Evolutionary conservation across 2,797 vertebrate species (phyloP).

Genomic region (Rhodeus uyekii): DNA sequence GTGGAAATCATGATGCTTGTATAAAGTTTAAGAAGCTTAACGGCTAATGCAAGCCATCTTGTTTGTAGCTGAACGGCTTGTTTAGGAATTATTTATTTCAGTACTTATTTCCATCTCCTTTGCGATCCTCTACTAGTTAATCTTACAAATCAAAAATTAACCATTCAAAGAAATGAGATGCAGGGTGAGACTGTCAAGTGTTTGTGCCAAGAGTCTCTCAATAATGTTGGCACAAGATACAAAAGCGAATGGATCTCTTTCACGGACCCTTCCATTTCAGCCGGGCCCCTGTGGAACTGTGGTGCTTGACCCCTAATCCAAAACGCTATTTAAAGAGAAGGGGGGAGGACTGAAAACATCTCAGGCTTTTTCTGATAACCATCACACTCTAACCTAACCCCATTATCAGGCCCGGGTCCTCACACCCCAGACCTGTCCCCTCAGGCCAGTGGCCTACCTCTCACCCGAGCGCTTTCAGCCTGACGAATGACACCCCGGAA

Average conservation of each 20-base stretch:
- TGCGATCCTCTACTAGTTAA: constrained; percentile 9
- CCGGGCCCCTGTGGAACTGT: constrained; percentile 66
- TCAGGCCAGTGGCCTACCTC: constrained; percentile 75
- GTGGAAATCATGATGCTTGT: constrained; percentile 2
- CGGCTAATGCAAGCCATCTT: constrained; percentile 1
- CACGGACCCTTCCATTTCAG: constrained; percentile 52
- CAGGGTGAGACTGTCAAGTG: constrained; percentile 51
- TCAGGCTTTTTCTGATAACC: constrained; percentile 79
- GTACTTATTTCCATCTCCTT: neutral
- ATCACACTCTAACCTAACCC: constrained; percentile 81
- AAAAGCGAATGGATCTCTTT: constrained; percentile 65
- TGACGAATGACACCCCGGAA: constrained; percentile 77
- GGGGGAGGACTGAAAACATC: constrained; percentile 77
- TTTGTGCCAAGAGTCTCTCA: constrained; percentile 63
- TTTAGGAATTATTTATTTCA: too few relatives aligned
- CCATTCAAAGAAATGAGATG: constrained; percentile 59
- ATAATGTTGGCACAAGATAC: constrained; percentile 65
- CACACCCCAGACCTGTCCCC: constrained; percentile 79
- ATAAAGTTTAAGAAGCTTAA: constrained; percentile 31
- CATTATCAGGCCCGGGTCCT: constrained; percentile 78
- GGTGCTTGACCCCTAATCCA: constrained; percentile 73
- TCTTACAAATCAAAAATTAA: constrained; percentile 58
- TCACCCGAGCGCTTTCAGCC: constrained; percentile 76
- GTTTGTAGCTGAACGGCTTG: constrained; percentile 11
- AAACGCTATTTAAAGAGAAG: constrained; percentile 65